Evolutionary conservation across 1,140 invertebrate genomes (phyloP).

Genomic region (Brachionus koreanus): DNA sequence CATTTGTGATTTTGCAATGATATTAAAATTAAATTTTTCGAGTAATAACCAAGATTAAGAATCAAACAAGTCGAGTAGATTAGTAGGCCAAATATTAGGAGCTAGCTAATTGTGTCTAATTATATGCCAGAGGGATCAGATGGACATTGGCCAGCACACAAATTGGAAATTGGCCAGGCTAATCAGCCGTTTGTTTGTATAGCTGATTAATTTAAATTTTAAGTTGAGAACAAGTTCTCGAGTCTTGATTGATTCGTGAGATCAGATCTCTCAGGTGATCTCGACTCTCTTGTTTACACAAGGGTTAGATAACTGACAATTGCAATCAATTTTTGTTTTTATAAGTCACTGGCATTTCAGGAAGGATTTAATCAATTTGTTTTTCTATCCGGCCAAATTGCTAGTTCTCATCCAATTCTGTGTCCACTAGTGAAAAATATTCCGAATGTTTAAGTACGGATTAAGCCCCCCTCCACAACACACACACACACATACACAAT

Average conservation of each 20-base stretch:
- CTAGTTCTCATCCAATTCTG: neutral
- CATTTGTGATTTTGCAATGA: neutral
- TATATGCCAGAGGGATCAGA: neutral
- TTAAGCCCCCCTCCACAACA: neutral
- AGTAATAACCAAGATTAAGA: neutral
- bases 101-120: neutral
- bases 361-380: constrained; percentile 23
- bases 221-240: neutral
- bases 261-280: neutral
- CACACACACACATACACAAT: neutral
- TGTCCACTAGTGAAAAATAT: neutral
- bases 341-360: constrained; percentile 23
- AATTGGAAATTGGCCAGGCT: too few relatives aligned
- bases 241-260: constrained; percentile 1
- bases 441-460: neutral
- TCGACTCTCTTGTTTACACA: constrained; percentile 4
- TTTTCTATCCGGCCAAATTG: neutral
- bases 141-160: neutral
- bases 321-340: neutral
- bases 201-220: neutral
- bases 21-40: neutral
- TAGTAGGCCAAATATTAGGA: neutral
- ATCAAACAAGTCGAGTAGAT: neutral
- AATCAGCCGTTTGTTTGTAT: neutral
- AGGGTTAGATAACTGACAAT: constrained; percentile 6